phyloP scores from a whole-genome alignment of 2,888 invertebrate species.

The Cremastobaeus sp. region DNA sequence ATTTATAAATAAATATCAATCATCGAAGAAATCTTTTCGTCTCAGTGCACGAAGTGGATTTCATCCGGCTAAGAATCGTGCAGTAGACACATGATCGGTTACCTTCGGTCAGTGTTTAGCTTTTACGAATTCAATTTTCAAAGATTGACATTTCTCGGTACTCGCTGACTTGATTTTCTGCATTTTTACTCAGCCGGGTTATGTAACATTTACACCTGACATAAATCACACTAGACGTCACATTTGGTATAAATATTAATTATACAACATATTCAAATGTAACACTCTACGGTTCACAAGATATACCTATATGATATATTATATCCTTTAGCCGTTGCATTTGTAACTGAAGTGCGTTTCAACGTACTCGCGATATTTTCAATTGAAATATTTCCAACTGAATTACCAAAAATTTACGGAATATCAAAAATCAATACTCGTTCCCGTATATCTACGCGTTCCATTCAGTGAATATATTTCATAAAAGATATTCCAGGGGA shows the following conservation, averaged over 20 bases:
- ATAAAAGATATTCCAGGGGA: no score
- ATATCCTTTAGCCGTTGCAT: slow-evolving; percentile 20
- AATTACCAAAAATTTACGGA: no score
- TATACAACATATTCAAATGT: slow-evolving; percentile 26
- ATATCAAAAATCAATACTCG: no score
- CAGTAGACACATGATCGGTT: no score
- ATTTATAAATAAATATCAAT: no score
- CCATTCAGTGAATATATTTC: no score
- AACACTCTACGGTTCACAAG: slow-evolving; percentile 20
- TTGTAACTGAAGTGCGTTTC: slow-evolving; percentile 22
- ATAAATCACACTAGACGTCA: slow-evolving; percentile 1
- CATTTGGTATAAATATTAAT: slow-evolving; percentile 30
- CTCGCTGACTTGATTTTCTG: slow-evolving; percentile 5
- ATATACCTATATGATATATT: slow-evolving; percentile 30
- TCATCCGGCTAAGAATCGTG: no score
- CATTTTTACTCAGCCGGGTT: slow-evolving; percentile 7
- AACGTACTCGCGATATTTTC: slow-evolving; percentile 16
- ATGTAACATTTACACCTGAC: slow-evolving; percentile 22
- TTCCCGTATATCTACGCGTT: no score
- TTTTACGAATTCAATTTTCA: slow-evolving; percentile 9
- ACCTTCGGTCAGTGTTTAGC: slow-evolving; percentile 25
- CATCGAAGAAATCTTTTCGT: no score
- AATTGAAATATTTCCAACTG: no score
- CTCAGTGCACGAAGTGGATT: no score
- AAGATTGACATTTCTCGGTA: slow-evolving; percentile 31